phyloP scores from a whole-genome alignment of 2,797 vertebrate genomes.

The Ptychobarbus kaznakovi region DNA sequence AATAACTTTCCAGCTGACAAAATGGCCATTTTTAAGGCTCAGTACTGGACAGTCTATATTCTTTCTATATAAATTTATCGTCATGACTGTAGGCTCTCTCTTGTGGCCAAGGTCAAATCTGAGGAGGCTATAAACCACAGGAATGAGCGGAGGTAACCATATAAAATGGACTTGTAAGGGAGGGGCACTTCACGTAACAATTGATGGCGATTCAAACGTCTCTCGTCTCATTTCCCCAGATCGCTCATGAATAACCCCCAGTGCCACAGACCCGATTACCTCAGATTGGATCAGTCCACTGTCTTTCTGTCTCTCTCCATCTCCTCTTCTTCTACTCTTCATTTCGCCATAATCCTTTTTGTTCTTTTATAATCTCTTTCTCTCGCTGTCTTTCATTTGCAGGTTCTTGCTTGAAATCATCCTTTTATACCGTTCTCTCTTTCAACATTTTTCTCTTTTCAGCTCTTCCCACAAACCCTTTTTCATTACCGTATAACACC shows the following conservation, averaged over 20 bases:
- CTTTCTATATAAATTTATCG: slow-evolving; percentile 31
- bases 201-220: slow-evolving; percentile 28
- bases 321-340: slow-evolving; percentile 28
- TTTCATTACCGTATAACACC: slow-evolving; percentile 26
- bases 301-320: slow-evolving; percentile 60
- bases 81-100: slow-evolving; percentile 31
- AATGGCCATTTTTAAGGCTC: slow-evolving; percentile 26
- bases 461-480: slow-evolving; percentile 35
- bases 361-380: slow-evolving; percentile 45
- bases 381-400: slow-evolving; percentile 60
- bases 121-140: slow-evolving; percentile 50
- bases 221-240: slow-evolving; percentile 16
- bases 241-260: slow-evolving; percentile 46
- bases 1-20: slow-evolving; percentile 45
- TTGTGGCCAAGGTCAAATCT: slow-evolving; percentile 49
- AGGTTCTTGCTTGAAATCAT: slow-evolving; percentile 56
- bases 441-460: slow-evolving; percentile 56
- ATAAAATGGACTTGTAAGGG: slow-evolving; percentile 41
- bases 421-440: slow-evolving; percentile 39
- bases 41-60: slow-evolving; percentile 37
- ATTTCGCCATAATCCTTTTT: slow-evolving; percentile 26
- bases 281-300: slow-evolving; percentile 41
- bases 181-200: slow-evolving; percentile 28
- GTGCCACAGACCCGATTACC: slow-evolving; percentile 44
- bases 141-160: slow-evolving; percentile 32